Base-by-base conservation (phyloP, 2,797 vertebrate genomes). In the Selene dorsalis region DNA sequence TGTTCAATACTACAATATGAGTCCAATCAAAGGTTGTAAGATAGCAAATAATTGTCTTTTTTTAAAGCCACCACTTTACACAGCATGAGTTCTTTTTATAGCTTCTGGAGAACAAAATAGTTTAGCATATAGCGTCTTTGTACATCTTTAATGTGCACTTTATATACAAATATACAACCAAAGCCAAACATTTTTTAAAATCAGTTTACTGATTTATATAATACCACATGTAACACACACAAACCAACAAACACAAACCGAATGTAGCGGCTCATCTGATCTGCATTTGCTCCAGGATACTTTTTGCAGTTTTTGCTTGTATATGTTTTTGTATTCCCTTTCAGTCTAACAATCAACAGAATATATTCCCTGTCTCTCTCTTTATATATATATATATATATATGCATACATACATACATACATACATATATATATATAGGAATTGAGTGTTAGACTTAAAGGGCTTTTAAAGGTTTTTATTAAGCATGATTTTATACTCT, bases 381-480 rank as follows among this genome's bases (percentile, higher is more conserved):
- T 79, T 58, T 52, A 32, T 61, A 60, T 61, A 95, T 95, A 94
- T 95, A 95, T 96, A 66, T 80, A 30, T 30, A 60, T 76, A 65
- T 68, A 84, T 96, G 75, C 83, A 73, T 75, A 79, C 70, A 53
- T 79, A 72, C 55, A 53, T 61, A 72, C 69, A 72, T 30, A 63
- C 38, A 75, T 55, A 95, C 95, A 95, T 95, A 95, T 96, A 41
- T 65, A 95, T 95, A 95, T 93, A 95, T 87, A 87, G 89, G 89
- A 85, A 89, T 93, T 95, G 95, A 95, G 95, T 95, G 93, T 91
- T 92, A 94, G 94, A 95, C 80, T 91, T 94, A 97, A 95, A 93
- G 95, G 95, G 95, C 95, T 95, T 94, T 95, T 94, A 95, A 96
- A 93, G 94, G 95, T 96, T 96, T 94, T 92, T 93, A 93, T 90